Base-by-base conservation (phyloP, 2,888 invertebrate genomes). In the Leptopilina drosophilae region DNA sequence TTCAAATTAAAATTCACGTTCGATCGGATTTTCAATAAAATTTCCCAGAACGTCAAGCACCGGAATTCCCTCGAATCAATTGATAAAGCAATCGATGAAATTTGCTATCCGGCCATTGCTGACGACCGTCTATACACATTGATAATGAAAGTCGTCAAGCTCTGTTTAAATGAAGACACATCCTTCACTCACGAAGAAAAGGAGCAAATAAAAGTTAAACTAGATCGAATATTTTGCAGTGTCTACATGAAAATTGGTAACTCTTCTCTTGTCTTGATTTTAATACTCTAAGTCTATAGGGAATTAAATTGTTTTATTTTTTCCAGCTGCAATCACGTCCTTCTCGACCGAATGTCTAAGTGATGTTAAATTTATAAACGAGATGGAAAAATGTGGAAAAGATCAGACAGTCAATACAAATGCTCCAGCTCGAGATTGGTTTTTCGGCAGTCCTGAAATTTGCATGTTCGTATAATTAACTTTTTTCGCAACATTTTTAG, bases 161-260 rank as follows among this genome's bases (percentile, higher is more conserved):
- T 67, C 5, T 67, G 67, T 12, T 49, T 67, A 0, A 20, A 67
- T 49, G 11, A 67, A 67, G 12, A 9, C 12, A 15, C 46, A 11
- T 20, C 46, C 5, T 67, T 67, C 12, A 26, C 5, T 7, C 46
- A n/a, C 20, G 67, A 67, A 6, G 67, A 67, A 6, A 67, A 46
- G 11, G 8, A 15, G 5, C 7, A 20, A 6, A 67, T 67, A 12
- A 46, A 67, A 20, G 12, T 11, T 11, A 67, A 67, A 67, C 1
- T 67, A 2, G 20, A 67, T 12, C 46, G 49, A 67, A 14, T 49
- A 49, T 67, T 67, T 20, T 67, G 67, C 49, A 49, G 46, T 11
- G 15, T 67, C 20, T 67, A 49, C 12, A 49, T 67, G 46, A 67
- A 67, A 49, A 15, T 67, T 11, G 67, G 67, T 67, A 67, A 33